phyloP scores from a whole-genome alignment of 1,140 invertebrate species.

The Eumeta japonica region DNA sequence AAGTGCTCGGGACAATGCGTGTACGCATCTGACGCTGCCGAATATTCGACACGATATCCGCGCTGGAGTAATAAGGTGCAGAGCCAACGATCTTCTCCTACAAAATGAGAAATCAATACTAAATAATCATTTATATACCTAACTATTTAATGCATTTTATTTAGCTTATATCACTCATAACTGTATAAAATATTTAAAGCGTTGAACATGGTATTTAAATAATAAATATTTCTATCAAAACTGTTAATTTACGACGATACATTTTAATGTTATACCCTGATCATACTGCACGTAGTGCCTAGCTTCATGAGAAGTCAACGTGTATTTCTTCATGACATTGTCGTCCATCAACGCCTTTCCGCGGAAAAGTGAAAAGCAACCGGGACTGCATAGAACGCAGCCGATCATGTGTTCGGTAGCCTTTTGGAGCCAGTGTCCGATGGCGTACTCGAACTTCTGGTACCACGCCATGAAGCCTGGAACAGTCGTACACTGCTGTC shows the following conservation, averaged over 20 bases:
- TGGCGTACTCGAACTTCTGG: conserved; percentile 95
- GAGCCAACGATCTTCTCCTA: conserved; percentile 90
- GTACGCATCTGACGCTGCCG: conserved; percentile 95
- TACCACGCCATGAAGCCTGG: conserved; percentile 96
- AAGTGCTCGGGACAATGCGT: conserved; percentile 96
- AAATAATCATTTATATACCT: neutral
- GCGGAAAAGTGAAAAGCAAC: conserved; percentile 94
- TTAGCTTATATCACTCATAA: no score
- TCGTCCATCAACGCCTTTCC: conserved; percentile 95
- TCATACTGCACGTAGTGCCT: conserved; percentile 96
- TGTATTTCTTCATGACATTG: conserved; percentile 95
- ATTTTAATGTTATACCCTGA: conserved; percentile 63
- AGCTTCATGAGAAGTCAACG: conserved; percentile 84
- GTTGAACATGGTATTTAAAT: no score
- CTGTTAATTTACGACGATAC: no score
- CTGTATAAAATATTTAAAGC: no score
- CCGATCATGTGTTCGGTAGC: conserved; percentile 96
- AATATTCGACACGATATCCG: conserved; percentile 97
- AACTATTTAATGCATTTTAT: no score
- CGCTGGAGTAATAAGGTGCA: conserved; percentile 90
- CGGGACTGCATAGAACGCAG: conserved; percentile 92
- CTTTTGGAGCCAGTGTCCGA: conserved; percentile 98
- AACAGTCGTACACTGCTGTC: no score
- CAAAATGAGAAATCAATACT: conserved; percentile 2
- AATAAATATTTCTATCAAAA: no score